phyloP scores from a whole-genome alignment of 2,888 invertebrate genomes.

The Timandra comae region DNA sequence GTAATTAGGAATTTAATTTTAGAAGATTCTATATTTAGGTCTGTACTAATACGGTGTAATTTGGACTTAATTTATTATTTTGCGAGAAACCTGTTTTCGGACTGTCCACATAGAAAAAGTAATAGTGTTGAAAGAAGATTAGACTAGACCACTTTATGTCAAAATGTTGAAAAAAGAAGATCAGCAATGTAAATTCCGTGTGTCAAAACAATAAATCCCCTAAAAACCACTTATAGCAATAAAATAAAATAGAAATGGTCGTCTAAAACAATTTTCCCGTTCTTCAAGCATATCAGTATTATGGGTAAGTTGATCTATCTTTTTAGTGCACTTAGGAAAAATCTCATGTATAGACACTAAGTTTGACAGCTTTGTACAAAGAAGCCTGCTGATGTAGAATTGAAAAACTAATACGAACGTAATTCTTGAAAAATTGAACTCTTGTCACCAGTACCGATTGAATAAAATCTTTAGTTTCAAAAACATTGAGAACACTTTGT shows the following conservation, averaged over 20 bases:
- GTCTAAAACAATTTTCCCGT: slow-evolving; percentile 13
- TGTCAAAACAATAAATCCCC: slow-evolving; percentile 32
- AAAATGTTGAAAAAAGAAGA: slow-evolving; percentile 62
- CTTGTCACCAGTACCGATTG: too few species aligned
- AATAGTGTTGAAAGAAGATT: slow-evolving; percentile 27
- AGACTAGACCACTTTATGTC: slow-evolving; percentile 13
- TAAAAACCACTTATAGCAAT: slow-evolving; percentile 10
- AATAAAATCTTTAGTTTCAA: too few species aligned
- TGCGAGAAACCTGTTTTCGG: not conserved
- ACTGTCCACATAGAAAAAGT: too few species aligned
- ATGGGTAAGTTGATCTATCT: slow-evolving; percentile 48
- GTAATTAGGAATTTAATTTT: too few species aligned
- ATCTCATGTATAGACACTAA: slow-evolving; percentile 29
- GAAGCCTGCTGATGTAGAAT: slow-evolving; percentile 42
- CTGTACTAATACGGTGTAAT: too few species aligned
- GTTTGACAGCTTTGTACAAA: slow-evolving; percentile 66
- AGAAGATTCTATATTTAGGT: too few species aligned
- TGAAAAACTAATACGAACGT: slow-evolving; percentile 1
- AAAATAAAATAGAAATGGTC: slow-evolving; percentile 28
- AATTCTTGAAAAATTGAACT: not conserved
- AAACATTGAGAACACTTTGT: too few species aligned
- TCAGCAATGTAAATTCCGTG: slow-evolving; percentile 46
- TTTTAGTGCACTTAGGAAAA: slow-evolving; percentile 5
- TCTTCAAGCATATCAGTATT: slow-evolving; percentile 28
- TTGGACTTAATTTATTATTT: too few species aligned